Evolutionary conservation across 2,888 invertebrate species (phyloP), one percentile per base, ranked within the genome.

Genomic region (Gryllus longicercus): DNA sequence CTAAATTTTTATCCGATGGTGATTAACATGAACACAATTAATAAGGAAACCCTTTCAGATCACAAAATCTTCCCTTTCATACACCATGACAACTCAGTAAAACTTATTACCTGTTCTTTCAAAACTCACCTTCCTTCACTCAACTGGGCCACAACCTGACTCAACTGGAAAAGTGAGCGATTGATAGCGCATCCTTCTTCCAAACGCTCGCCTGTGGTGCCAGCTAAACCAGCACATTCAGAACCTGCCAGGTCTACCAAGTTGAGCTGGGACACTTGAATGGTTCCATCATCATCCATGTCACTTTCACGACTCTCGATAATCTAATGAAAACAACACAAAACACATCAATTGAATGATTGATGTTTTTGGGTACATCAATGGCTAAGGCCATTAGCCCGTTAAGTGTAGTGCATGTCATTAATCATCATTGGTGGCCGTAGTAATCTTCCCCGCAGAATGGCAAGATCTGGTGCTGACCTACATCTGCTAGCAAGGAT

Each of bases 161-260:
- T 92, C 1, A 97, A 89, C 0, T 91, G 89, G 0, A 93, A 91
- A 3, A 97, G 88, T 12, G 92, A 92, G 81, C 79, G 92, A 90
- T 89, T 94, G 80, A 97, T 97, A 82, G 93, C 91, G 2, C 92
- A 91, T 51, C 96, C 96, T 87, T 97, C 97, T 82, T 92, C 92
- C 79, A 96, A 91, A 10, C 95, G 88, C 21, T 91, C 89, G 0
- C 95, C 96, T 0, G 91, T 93, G 50, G 38, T 77, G 0, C 94
- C 93, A 0, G 95, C 95, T 86, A 95, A 94, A 1, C 92, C 91
- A 0, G 93, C 92, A 79, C 95, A 90, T 87, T 97, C 97, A 0
- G 95, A 96, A 0, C 96, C 97, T 1, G 96, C 97, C 82, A 97
- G 88, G 87, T 97, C 96, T 0, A 97, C 96, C n/a, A 97, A 89